Base-by-base conservation (phyloP, 2,113 vertebrate genomes). In the Nothobranchius furzeri region DNA sequence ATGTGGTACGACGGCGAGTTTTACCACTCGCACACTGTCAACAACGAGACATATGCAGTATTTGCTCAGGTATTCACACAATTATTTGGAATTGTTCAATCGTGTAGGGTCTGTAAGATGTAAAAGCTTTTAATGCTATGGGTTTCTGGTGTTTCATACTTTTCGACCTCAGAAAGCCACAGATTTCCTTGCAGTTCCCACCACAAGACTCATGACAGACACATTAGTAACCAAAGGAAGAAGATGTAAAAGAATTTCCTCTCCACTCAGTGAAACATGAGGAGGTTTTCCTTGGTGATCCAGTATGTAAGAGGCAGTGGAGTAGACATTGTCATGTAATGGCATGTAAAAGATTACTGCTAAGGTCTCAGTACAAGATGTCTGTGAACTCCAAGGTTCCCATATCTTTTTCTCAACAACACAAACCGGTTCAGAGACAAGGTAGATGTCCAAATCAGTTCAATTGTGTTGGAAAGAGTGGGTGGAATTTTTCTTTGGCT, bases 1-100 rank as follows among this genome's bases (percentile, higher is more conserved):
- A 86, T 99, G 88, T 98, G 96, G 97, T 99, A 96, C 17, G 98
- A 99, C 0, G 97, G 97, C 7, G 98, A 99, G 78, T 90, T 98
- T 70, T 94, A 97, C 53, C 93, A 98, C 86, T 98, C 93, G 3
- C 94, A 95, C 87, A 95, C 93, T 3, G 95, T 99, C 73, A 95
- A 95, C 92, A 98, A 98, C 17, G 90, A 95, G 72, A 97, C 96
- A 7, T 95, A 94, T 70, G 89, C 93, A 0, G 91, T 99, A 54
- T 96, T 99, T 82, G 94, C 96, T 6, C 93, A 96, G 96, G 98
- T 99, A 36, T 30, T 17, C 3, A 55, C 49, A 45, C 4, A 15
- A 40, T 9, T 3, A 2, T 50, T 9, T 40, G 17, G 12, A 30
- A 13, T 5, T 5, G 12, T 50, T 50, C 59, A 30, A 30, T 30